These are phyloP conservation scores for Papilio polyxenes DNA, from an alignment of 1,140 invertebrate species.

Conservation along the genomic window DNA sequence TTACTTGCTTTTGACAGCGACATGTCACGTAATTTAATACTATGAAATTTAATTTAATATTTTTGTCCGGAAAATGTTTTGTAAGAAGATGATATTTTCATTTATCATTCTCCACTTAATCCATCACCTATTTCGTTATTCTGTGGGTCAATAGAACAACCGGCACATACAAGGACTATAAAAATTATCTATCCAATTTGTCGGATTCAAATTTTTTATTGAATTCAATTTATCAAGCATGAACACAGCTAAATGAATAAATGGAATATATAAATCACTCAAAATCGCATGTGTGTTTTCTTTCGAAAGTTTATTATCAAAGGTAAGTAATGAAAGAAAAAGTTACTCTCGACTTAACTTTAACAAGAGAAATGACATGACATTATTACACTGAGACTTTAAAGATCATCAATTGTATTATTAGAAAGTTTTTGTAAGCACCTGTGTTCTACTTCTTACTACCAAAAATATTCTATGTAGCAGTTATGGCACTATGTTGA, in stretches of 20 bases:
- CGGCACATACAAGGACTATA: no score
- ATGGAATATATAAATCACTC: background rate
- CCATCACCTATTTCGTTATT: no score
- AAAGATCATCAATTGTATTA: conserved; percentile 2
- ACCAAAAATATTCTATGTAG: background rate
- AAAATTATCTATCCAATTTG: background rate
- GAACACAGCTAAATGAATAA: background rate
- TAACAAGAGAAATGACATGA: conserved; percentile 9
- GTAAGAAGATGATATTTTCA: no score
- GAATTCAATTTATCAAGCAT: background rate
- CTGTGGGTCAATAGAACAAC: no score
- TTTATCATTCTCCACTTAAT: no score
- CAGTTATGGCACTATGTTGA: background rate
- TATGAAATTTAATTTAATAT: no score
- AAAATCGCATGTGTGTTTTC: background rate
- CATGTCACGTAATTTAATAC: no score
- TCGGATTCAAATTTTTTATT: background rate
- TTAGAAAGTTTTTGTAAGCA: conserved; percentile 7
- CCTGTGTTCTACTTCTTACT: background rate
- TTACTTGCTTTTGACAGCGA: no score
- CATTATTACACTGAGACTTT: conserved; percentile 19
- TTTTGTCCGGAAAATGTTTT: no score
- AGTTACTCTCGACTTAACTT: background rate
- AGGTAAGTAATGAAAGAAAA: conserved; percentile 9
- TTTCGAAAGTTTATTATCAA: conserved; percentile 10